Evolutionary conservation across 2,113 vertebrate genomes (phyloP).

Genomic region (Turnix velox): DNA sequence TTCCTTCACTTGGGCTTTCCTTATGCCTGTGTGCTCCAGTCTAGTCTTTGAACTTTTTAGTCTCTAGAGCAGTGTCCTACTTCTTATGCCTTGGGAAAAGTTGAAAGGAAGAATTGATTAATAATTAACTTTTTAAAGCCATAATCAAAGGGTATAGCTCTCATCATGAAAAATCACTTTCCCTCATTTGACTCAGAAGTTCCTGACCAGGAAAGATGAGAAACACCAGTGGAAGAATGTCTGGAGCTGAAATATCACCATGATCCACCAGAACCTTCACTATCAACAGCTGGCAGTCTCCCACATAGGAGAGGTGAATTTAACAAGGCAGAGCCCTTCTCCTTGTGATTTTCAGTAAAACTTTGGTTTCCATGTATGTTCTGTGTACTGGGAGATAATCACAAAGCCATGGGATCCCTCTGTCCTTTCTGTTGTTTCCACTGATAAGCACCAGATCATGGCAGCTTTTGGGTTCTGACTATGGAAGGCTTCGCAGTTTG

Average conservation of each 20-base stretch:
- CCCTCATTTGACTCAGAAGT: not conserved
- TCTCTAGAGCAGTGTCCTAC: not conserved
- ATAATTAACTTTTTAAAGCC: not conserved
- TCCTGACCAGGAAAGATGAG: not conserved
- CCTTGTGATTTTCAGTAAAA: not conserved
- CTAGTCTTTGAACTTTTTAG: not conserved
- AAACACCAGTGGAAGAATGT: not conserved
- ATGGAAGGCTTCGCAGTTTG: not conserved
- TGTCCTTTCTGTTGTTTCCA: not conserved
- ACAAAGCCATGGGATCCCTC: not conserved
- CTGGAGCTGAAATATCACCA: not conserved
- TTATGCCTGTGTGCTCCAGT: not conserved
- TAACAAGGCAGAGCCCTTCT: not conserved
- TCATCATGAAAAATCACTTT: not conserved
- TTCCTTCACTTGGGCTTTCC: not conserved
- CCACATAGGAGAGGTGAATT: rapidly evolving
- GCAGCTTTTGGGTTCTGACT: not conserved
- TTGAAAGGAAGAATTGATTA: not conserved
- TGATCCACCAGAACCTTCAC: not conserved
- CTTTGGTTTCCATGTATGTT: not conserved
- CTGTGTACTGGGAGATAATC: not conserved
- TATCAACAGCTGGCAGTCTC: not conserved
- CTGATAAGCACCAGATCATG: not conserved
- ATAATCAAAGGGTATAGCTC: not conserved
- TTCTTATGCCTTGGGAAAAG: not conserved